Conservation (phyloP, 2,113 vertebrate species). For the Xiphias gladius region DNA sequence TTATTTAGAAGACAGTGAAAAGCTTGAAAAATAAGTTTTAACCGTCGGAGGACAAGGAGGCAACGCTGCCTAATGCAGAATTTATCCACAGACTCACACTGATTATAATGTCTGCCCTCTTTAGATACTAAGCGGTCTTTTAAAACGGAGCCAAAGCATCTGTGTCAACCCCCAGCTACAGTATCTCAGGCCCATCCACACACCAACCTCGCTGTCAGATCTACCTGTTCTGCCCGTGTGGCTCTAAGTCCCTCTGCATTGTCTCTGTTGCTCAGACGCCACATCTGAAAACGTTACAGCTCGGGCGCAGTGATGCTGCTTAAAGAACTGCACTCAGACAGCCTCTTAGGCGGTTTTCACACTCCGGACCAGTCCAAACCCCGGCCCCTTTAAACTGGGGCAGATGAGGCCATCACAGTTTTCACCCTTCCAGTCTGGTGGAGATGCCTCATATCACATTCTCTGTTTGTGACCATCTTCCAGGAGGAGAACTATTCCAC, state of each 20-base stretch:
- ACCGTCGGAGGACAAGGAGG: not conserved
- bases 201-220: not conserved
- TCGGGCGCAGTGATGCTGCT: slow-evolving; percentile 34
- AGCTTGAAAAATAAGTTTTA: not conserved
- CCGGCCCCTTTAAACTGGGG: slow-evolving; percentile 27
- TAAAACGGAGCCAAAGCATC: not conserved
- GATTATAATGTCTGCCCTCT: not conserved
- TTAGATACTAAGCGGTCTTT: not conserved
- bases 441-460: not conserved
- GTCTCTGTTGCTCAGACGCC: slow-evolving; percentile 47
- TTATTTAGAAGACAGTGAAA: not conserved
- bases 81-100: not conserved
- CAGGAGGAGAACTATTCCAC: not conserved
- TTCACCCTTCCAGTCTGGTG: not conserved
- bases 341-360: slow-evolving; percentile 49
- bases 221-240: too few relatives aligned
- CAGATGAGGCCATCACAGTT: not conserved
- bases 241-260: slow-evolving; percentile 5
- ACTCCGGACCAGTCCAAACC: slow-evolving; percentile 34
- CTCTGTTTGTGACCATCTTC: not conserved
- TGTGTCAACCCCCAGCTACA: not conserved
- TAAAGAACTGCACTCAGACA: slow-evolving; percentile 38
- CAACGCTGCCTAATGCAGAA: not conserved
- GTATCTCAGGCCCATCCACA: slow-evolving; percentile 4
- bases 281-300: slow-evolving; percentile 30